A percentile compares a stretch with the other conserved stretches of the same genome.
Conservation (phyloP, 2,797 vertebrate genomes). For the Sternarchorhynchus goeldii region DNA sequence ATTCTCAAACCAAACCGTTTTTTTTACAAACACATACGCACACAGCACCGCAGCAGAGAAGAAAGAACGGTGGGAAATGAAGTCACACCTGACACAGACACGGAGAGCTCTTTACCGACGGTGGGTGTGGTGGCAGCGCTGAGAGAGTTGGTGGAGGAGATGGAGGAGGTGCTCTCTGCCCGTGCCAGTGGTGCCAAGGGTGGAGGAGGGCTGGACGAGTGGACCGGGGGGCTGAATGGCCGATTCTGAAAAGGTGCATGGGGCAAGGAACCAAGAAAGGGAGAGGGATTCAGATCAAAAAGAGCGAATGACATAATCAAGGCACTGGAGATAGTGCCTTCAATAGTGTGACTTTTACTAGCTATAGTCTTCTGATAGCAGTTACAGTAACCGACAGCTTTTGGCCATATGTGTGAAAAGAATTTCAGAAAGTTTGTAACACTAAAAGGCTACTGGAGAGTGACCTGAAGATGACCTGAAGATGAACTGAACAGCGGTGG, state of each 20-base stretch:
- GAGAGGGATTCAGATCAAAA: background rate
- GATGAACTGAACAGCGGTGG: background rate
- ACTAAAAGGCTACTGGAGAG: background rate
- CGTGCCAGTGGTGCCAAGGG: conserved; percentile 92
- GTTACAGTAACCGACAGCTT: background rate
- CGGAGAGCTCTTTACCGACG: conserved; percentile 84
- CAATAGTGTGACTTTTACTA: background rate
- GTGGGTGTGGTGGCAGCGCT: conserved; percentile 97
- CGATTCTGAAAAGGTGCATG: conserved; percentile 74
- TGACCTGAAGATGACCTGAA: background rate
- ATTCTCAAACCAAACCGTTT: conserved; percentile 8
- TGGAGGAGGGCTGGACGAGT: conserved; percentile 91
- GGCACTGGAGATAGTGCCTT: background rate
- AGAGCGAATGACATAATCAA: conserved; percentile 1
- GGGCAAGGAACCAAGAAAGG: conserved; percentile 4
- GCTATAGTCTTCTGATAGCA: background rate
- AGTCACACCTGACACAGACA: conserved; percentile 79
- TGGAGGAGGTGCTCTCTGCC: conserved; percentile 97
- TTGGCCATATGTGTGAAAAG: too few species aligned
- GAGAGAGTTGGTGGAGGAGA: conserved; percentile 96
- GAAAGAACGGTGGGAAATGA: conserved; percentile 51
- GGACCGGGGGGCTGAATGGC: conserved; percentile 91
- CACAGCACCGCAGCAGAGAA: conserved; percentile 35
- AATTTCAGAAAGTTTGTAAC: background rate
- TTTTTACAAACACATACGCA: conserved; percentile 28